phyloP scores from a whole-genome alignment of 2,113 vertebrate genomes.

The Neolamprologus variostigma region DNA sequence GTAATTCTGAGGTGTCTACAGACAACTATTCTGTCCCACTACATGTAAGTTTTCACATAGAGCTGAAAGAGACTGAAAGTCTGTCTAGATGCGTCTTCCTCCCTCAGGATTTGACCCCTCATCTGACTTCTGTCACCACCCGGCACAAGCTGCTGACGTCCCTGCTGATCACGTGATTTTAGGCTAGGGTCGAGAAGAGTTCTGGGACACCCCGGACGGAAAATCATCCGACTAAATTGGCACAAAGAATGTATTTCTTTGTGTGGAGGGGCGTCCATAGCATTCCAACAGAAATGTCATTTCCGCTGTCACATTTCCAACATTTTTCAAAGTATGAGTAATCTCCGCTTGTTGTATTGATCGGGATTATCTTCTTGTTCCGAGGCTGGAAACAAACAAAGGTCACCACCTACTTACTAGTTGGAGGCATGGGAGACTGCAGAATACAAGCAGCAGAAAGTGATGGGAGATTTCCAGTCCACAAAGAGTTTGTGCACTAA shows the following conservation, averaged over 20 bases:
- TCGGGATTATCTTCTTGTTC: neutral
- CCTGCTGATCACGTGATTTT: neutral
- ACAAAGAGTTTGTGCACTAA: neutral
- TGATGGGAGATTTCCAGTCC: neutral
- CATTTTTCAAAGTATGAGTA: fast-evolving
- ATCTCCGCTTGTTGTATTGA: neutral
- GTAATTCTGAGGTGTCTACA: neutral
- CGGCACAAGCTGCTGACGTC: neutral
- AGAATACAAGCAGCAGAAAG: neutral
- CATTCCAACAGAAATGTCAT: neutral
- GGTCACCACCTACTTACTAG: neutral
- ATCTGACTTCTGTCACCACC: neutral
- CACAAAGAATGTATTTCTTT: neutral
- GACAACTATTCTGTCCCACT: neutral
- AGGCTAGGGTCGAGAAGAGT: fast-evolving
- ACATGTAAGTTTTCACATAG: fast-evolving
- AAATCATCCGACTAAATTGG: fast-evolving
- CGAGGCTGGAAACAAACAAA: neutral
- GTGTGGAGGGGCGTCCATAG: fast-evolving
- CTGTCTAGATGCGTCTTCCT: fast-evolving
- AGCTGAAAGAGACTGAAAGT: neutral
- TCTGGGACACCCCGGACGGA: fast-evolving
- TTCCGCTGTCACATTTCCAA: neutral
- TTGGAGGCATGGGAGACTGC: neutral
- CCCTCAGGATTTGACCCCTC: neutral